These are phyloP conservation scores for Chrysemys picta DNA, from an alignment of 2,113 vertebrate genomes.

Conservation along the genomic window DNA sequence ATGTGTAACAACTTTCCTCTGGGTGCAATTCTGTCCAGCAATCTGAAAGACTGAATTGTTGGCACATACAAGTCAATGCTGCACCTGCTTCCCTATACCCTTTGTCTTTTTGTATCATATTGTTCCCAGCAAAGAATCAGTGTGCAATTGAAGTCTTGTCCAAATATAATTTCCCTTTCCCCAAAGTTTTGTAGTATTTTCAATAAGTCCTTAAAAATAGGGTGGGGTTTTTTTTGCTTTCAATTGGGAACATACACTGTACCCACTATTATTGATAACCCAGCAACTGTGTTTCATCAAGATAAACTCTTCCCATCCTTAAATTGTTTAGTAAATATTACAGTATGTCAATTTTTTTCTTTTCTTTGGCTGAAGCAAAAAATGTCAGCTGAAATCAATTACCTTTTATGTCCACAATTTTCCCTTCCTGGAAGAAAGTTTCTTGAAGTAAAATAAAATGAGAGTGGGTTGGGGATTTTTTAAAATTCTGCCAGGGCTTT, in stretches of 20 bases:
- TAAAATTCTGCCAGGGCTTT: not conserved
- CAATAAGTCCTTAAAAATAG: not conserved
- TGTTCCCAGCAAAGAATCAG: not conserved
- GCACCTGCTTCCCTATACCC: not conserved
- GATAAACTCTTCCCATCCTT: not conserved
- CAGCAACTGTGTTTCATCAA: not conserved
- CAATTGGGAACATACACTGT: not conserved
- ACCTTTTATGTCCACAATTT: not conserved
- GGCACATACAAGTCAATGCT: not conserved
- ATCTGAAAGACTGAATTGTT: not conserved
- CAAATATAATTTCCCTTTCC: not conserved
- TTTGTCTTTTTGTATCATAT: not conserved
- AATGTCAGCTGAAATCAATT: not conserved
- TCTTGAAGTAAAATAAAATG: not conserved
- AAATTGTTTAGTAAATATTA: not conserved
- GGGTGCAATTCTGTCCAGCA: not conserved
- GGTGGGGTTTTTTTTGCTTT: not conserved
- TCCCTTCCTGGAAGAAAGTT: not conserved
- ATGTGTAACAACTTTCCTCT: not conserved
- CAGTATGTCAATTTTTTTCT: not conserved
- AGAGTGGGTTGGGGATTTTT: not conserved
- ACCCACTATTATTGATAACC: not conserved
- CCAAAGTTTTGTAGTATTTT: not conserved
- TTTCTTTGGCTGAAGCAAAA: not conserved
- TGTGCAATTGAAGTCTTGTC: not conserved